Evolutionary conservation across 2,797 vertebrate species (phyloP), one percentile per base, ranked within the genome.

Genomic region (Momotus momota): DNA sequence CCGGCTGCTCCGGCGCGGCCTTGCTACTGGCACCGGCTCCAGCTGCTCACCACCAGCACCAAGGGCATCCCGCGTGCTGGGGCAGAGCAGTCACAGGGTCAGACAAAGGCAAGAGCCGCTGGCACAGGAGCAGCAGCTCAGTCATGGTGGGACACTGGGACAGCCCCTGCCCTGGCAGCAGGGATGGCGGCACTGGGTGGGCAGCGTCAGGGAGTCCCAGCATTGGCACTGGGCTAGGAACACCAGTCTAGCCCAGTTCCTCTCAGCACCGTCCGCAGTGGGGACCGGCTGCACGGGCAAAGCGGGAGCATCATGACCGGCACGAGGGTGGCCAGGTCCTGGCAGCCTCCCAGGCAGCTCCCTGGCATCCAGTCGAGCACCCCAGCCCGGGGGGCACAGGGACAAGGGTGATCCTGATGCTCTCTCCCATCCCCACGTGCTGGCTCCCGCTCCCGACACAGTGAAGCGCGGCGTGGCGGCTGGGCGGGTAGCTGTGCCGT

Each of bases 381-480:
- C 25, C 26, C 20, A 61, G 33, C 17, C 29, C 1, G 2, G 12
- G 22, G 31, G 61, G 31, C 13, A 27, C 0, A 1, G 57, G 48
- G 40, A 33, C 6, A 11, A 45, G 33, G 5, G 7, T 55, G 43
- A 51, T 18, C 11, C 49, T 22, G 66, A 14, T 18, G 2, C 29
- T 29, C 5, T 60, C 15, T 35, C 33, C 64, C 3, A 0, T 74
- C 29, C 51, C 51, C 31, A 0, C 1, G 3, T 3, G 2, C 40
- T 7, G 2, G 27, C 14, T 78, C 45, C 52, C 1, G 1, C 48
- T 29, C 61, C 46, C 1, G 4, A 6, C 5, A 52, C 2, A 1
- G 33, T n/a, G 62, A 52, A 51, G 38, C 0, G 2, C 5, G 1
- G 66, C 60, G 60, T 2, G 0, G 67, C 1, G 1, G 23, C 10